phyloP scores from a whole-genome alignment of 2,113 vertebrate species.

The Lipophrys pholis region DNA sequence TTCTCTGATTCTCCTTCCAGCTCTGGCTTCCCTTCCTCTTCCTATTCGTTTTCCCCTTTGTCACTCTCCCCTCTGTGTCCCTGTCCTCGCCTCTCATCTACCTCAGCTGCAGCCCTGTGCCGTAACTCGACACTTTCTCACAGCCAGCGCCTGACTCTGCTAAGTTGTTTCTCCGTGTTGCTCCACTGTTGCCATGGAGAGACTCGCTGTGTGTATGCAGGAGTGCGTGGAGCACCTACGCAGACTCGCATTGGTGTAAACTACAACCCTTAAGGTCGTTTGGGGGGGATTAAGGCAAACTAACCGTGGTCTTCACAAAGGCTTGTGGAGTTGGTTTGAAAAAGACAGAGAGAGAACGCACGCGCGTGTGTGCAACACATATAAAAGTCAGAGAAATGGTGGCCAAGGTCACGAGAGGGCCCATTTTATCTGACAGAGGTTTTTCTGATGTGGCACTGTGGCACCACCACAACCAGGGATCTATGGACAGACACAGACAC shows the following conservation, averaged over 20 bases:
- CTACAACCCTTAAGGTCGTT: constrained; percentile 45
- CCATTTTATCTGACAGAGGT: constrained; percentile 58
- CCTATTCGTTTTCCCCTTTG: constrained; percentile 33
- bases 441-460: constrained; percentile 56
- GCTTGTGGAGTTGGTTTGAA: constrained; percentile 27
- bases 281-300: constrained; percentile 41
- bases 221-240: constrained; percentile 34
- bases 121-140: constrained; percentile 84
- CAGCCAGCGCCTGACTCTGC: constrained; percentile 83
- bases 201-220: constrained; percentile 76
- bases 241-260: constrained; percentile 60
- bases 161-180: constrained; percentile 94
- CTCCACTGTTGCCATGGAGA: constrained; percentile 93
- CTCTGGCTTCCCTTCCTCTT: constrained; percentile 1
- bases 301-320: constrained; percentile 44
- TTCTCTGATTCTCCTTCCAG: not conserved
- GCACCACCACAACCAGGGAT: constrained; percentile 45
- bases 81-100: constrained; percentile 68
- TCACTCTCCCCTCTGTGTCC: constrained; percentile 55
- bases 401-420: constrained; percentile 86
- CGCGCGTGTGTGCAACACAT: constrained; percentile 72
- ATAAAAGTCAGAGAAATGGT: constrained; percentile 85
- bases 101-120: constrained; percentile 59
- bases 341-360: not conserved
- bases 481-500: constrained; percentile 39